Evolutionary conservation across 2,888 invertebrate species (phyloP).

Genomic region (Lasioglossum villosulum): DNA sequence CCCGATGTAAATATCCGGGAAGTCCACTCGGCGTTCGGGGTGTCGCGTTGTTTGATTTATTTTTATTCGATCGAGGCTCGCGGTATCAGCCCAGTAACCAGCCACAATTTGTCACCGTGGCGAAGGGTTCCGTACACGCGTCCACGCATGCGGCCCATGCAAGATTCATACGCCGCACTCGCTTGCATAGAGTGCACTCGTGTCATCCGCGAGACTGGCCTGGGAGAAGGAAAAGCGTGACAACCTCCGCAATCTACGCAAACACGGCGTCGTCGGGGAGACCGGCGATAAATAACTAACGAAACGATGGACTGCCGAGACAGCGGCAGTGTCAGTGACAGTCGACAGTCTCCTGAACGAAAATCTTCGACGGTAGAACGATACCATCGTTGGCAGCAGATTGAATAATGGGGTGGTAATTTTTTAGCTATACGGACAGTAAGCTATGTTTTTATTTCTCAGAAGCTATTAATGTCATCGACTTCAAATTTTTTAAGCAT

Average conservation of each 20-base stretch:
- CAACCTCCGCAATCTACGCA: constrained; percentile 36
- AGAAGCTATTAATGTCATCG: too few relatives aligned
- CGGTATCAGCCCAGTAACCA: constrained; percentile 31
- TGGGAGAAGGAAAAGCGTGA: background rate
- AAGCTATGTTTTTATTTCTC: too few relatives aligned
- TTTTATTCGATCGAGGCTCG: constrained; percentile 1
- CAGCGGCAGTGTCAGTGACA: background rate
- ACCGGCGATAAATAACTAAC: constrained; percentile 39
- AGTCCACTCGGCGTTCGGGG: background rate
- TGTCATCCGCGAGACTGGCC: constrained; percentile 37
- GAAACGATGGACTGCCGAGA: background rate
- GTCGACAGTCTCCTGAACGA: background rate
- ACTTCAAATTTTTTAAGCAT: too few relatives aligned
- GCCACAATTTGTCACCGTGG: constrained; percentile 46
- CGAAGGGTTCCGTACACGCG: constrained; percentile 31
- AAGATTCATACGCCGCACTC: constrained; percentile 46
- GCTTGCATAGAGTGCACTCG: constrained; percentile 28
- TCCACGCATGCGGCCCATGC: constrained; percentile 45
- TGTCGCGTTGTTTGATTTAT: constrained; percentile 41
- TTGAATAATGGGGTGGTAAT: background rate
- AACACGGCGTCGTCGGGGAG: constrained; percentile 27
- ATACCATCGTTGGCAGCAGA: background rate
- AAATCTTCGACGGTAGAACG: background rate
- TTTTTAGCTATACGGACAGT: background rate
- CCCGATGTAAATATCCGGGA: background rate